These are phyloP conservation scores for Chondrilla cf. caribensis DNA, from an alignment of 37 sponge, comb jelly and placozoan species.

Conservation along the genomic window DNA sequence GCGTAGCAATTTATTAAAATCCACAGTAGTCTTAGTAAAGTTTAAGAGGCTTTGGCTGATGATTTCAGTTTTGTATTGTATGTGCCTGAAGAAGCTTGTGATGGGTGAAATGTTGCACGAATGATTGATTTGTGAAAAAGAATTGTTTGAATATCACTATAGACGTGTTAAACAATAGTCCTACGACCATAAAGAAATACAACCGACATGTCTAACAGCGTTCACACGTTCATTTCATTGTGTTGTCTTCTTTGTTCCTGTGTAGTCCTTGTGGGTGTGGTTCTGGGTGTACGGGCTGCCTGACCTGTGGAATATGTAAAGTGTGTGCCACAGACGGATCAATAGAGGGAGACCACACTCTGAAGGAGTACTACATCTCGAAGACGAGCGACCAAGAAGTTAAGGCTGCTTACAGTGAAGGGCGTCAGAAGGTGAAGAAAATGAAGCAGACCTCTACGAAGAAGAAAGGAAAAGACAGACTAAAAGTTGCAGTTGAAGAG, in stretches of 20 bases:
- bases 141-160: too few species aligned
- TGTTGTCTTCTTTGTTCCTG: not conserved
- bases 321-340: not conserved
- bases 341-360: constrained; percentile 5
- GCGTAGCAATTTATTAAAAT: too few species aligned
- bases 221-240: too few species aligned
- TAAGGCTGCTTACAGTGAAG: not conserved
- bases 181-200: too few species aligned
- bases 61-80: too few species aligned
- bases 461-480: not conserved
- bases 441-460: not conserved
- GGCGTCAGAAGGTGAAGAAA: not conserved
- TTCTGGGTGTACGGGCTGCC: constrained; percentile 22
- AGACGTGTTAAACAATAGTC: too few species aligned
- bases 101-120: too few species aligned
- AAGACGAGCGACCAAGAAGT: not conserved
- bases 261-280: constrained; percentile 22
- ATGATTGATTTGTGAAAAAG: too few species aligned
- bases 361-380: constrained; percentile 11
- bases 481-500: constrained; percentile 1
- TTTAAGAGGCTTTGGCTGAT: too few species aligned
- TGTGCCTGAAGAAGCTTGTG: too few species aligned
- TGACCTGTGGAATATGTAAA: constrained; percentile 4
- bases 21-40: too few species aligned
- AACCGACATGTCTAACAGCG: too few species aligned